phyloP scores from a whole-genome alignment of 2,888 invertebrate genomes.

The Microplitis manilae region DNA sequence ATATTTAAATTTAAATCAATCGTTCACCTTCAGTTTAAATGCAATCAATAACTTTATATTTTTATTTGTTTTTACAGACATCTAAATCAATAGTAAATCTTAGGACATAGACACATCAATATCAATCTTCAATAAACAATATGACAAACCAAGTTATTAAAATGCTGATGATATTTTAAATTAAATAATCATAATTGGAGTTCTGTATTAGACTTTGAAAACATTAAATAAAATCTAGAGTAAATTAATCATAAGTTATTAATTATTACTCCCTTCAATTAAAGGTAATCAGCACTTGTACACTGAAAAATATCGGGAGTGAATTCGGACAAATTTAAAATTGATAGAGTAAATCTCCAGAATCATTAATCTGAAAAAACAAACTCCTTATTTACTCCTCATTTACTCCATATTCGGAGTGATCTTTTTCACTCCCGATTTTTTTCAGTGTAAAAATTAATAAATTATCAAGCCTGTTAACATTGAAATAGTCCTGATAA shows the following conservation, averaged over 20 bases:
- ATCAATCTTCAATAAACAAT: background rate
- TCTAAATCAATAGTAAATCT: slow-evolving; percentile 42
- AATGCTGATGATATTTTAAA: background rate
- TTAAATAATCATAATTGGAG: background rate
- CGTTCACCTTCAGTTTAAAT: slow-evolving; percentile 3
- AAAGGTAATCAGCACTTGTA: background rate
- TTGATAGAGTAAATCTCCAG: too few species aligned
- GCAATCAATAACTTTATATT: background rate
- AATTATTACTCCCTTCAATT: background rate
- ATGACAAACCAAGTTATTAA: background rate
- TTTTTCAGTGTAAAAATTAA: slow-evolving; percentile 40
- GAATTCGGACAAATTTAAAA: too few species aligned
- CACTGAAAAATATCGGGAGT: slow-evolving; percentile 3
- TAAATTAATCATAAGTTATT: background rate
- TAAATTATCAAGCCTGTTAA: slow-evolving; percentile 41
- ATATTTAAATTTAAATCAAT: slow-evolving; percentile 48
- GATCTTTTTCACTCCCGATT: too few species aligned
- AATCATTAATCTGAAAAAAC: too few species aligned
- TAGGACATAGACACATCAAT: background rate
- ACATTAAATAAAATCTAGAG: background rate
- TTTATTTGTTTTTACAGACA: slow-evolving; percentile 53
- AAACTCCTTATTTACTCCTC: too few species aligned
- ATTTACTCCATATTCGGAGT: too few species aligned
- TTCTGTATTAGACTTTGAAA: background rate
- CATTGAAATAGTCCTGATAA: background rate